A percentile compares a stretch with the other conserved stretches of the same genome.
Conservation (phyloP, 1,140 invertebrate species). For the Tetranychus urticae region DNA sequence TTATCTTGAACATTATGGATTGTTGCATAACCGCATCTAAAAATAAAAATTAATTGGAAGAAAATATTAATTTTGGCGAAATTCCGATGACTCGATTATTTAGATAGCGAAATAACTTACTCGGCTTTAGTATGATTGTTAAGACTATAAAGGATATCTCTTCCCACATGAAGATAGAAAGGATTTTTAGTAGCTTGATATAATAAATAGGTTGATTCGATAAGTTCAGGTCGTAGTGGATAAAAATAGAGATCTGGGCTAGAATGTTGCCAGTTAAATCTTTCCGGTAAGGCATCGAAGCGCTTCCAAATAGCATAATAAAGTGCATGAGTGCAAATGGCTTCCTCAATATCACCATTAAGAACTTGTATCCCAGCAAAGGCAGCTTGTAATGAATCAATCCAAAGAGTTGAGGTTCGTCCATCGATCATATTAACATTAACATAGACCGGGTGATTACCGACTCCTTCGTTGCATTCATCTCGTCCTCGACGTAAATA, state of each 20-base stretch:
- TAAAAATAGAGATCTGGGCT: slow-evolving; percentile 39
- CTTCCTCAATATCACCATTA: slow-evolving; percentile 42
- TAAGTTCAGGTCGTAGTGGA: slow-evolving; percentile 37
- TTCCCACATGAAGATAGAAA: slow-evolving; percentile 42
- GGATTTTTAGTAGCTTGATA: slow-evolving; percentile 44
- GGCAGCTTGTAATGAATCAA: slow-evolving; percentile 39
- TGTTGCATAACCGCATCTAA: slow-evolving; percentile 37
- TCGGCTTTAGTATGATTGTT: slow-evolving; percentile 31
- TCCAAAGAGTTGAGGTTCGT: slow-evolving; percentile 34
- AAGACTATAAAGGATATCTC: slow-evolving; percentile 34
- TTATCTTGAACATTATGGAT: slow-evolving; percentile 64
- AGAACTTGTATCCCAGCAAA: slow-evolving; percentile 37
- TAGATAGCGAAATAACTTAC: slow-evolving; percentile 11
- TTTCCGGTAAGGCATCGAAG: slow-evolving; percentile 36
- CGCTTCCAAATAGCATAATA: slow-evolving; percentile 40
- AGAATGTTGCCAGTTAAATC: slow-evolving; percentile 39
- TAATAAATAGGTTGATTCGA: slow-evolving; percentile 41
- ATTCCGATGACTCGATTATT: neutral
- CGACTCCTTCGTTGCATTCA: slow-evolving; percentile 32
- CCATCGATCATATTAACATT: slow-evolving; percentile 45
- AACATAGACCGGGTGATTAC: slow-evolving; percentile 38
- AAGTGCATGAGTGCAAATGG: slow-evolving; percentile 40
- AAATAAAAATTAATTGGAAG: slow-evolving; percentile 11
- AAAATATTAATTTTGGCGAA: neutral
- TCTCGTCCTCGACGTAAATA: slow-evolving; percentile 35